Percentiles rank a stretch among this genome's conserved stretches.
Evolutionary conservation across 2,888 invertebrate species (phyloP).

Genomic region (Silvanus unidentatus): DNA sequence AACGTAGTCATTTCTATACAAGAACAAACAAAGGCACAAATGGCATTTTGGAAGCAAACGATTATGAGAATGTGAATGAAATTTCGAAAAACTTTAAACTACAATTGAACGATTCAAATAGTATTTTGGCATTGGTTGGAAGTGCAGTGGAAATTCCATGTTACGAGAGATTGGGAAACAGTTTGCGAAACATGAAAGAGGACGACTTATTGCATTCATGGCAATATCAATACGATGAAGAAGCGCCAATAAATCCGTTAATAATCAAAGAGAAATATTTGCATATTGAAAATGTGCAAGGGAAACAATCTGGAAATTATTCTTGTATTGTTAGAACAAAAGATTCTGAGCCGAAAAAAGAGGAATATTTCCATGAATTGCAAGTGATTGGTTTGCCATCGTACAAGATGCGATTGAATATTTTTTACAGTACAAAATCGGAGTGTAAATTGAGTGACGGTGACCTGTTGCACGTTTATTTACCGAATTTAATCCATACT

Average conservation of each 20-base stretch:
- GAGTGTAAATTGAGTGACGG: constrained; percentile 34
- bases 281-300: constrained; percentile 33
- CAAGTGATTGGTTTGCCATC: constrained; percentile 38
- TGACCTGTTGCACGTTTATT: constrained; percentile 35
- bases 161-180: constrained; percentile 8
- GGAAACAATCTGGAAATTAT: constrained; percentile 42
- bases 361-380: constrained; percentile 34
- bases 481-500: constrained; percentile 36
- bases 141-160: constrained; percentile 25
- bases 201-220: not conserved
- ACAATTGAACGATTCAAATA: constrained; percentile 1
- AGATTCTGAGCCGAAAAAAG: constrained; percentile 7
- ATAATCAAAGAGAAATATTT: constrained; percentile 16
- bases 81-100: constrained; percentile 12
- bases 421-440: constrained; percentile 35
- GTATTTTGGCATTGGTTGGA: constrained; percentile 23
- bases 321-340: constrained; percentile 30
- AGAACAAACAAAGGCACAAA: constrained; percentile 8
- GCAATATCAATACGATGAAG: not conserved
- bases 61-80: constrained; percentile 17
- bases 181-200: not conserved
- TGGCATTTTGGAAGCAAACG: no score
- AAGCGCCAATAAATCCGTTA: constrained; percentile 7
- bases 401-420: constrained; percentile 34
- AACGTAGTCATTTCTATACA: constrained; percentile 26